Percentiles rank a stretch among this genome's conserved stretches.
phyloP scores from a whole-genome alignment of 2,797 vertebrate species.

The Mastacembelus armatus region DNA sequence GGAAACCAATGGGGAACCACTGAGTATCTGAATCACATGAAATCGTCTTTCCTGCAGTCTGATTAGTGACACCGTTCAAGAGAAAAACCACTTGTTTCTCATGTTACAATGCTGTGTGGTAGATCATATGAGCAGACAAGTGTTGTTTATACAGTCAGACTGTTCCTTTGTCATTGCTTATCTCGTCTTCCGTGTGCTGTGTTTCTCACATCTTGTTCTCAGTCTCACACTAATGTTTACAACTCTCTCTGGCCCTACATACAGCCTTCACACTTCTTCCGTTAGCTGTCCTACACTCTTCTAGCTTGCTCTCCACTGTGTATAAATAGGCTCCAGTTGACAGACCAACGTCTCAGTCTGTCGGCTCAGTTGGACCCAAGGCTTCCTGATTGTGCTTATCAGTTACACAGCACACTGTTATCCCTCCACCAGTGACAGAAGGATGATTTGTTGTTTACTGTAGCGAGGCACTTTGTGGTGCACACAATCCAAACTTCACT shows the following conservation, averaged over 20 bases:
- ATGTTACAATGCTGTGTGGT: constrained; percentile 12
- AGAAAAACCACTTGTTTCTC: constrained; percentile 6
- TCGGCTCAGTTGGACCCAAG: constrained; percentile 51
- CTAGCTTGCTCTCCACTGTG: constrained; percentile 33
- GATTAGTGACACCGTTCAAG: constrained; percentile 11
- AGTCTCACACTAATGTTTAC: constrained; percentile 16
- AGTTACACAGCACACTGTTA: constrained; percentile 72
- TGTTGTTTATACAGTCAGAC: not conserved
- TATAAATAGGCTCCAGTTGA: constrained; percentile 80
- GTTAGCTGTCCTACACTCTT: constrained; percentile 47
- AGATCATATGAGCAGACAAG: constrained; percentile 28
- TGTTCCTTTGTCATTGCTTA: not conserved
- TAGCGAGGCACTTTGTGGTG: constrained; percentile 22
- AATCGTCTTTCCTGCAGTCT: constrained; percentile 18
- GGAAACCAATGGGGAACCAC: not conserved
- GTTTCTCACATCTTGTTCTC: not conserved
- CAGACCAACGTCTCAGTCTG: constrained; percentile 54
- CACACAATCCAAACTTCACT: constrained; percentile 17
- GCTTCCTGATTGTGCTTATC: constrained; percentile 84
- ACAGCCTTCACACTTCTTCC: constrained; percentile 42
- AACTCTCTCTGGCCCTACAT: constrained; percentile 10
- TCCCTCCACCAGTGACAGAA: constrained; percentile 56
- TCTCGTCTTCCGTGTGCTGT: not conserved
- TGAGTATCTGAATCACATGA: not conserved
- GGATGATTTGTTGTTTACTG: constrained; percentile 75